Evolutionary conservation across 2,888 invertebrate genomes (phyloP).

Genomic region (Priocnemis perturbator): DNA sequence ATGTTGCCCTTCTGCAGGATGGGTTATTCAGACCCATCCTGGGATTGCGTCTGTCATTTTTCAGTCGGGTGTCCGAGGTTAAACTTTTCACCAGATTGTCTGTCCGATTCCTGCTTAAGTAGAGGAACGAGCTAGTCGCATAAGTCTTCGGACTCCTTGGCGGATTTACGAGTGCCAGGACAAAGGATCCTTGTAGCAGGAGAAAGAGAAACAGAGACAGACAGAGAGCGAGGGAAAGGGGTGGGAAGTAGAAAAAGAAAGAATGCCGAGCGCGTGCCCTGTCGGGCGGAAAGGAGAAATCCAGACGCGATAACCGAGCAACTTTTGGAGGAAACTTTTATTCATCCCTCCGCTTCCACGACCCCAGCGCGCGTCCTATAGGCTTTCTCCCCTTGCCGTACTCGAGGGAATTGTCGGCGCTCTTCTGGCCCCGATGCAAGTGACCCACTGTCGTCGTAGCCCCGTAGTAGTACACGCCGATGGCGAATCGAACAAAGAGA

Average conservation of each 20-base stretch:
- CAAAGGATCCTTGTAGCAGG: conserved; percentile 4
- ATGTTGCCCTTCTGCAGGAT: too few species aligned
- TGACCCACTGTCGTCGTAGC: conserved; percentile 49
- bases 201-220: neutral
- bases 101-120: too few species aligned
- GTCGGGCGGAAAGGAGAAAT: conserved; percentile 15
- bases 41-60: too few species aligned
- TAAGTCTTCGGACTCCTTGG: conserved; percentile 15
- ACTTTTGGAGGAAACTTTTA: conserved; percentile 41
- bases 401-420: conserved; percentile 11
- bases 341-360: conserved; percentile 6
- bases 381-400: conserved; percentile 13
- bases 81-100: too few species aligned
- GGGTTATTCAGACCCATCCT: too few species aligned
- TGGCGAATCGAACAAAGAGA: conserved; percentile 35
- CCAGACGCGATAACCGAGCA: conserved; percentile 11
- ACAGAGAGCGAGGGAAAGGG: too few species aligned
- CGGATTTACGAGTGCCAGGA: conserved; percentile 40
- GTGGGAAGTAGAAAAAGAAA: neutral
- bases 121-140: too few species aligned
- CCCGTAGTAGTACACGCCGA: too few species aligned
- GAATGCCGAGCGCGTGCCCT: neutral
- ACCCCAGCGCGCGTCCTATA: conserved; percentile 12
- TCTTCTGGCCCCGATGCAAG: conserved; percentile 31
- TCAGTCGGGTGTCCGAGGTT: too few species aligned